Evolutionary conservation across 2,113 vertebrate species (phyloP).

Genomic region (Apodemus speciosus): DNA sequence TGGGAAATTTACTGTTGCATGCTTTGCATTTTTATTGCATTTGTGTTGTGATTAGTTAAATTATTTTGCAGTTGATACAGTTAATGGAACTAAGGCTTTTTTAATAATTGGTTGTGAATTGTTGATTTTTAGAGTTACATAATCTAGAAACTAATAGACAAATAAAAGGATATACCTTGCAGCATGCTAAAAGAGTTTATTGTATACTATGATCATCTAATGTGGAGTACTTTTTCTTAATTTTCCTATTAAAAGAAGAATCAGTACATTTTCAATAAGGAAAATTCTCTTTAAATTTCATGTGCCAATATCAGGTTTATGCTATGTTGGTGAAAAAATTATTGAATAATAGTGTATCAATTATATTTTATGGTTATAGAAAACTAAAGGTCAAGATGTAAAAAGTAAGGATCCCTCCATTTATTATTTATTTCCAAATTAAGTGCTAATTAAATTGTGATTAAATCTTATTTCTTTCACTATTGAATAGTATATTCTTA

Average conservation of each 20-base stretch:
- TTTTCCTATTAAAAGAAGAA: background rate
- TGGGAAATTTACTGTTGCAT: slow-evolving; percentile 24
- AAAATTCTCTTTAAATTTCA: background rate
- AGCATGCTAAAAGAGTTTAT: slow-evolving; percentile 42
- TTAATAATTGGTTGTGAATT: slow-evolving; percentile 48
- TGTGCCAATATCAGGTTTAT: background rate
- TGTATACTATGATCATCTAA: background rate
- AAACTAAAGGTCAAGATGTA: slow-evolving; percentile 27
- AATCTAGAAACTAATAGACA: slow-evolving; percentile 60
- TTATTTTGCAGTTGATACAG: slow-evolving; percentile 57
- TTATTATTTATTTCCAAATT: background rate
- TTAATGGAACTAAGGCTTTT: slow-evolving; percentile 19
- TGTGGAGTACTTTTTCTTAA: slow-evolving; percentile 21
- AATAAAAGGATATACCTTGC: slow-evolving; percentile 25
- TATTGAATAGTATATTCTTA: background rate
- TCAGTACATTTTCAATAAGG: background rate
- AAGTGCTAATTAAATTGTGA: background rate
- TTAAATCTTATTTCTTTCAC: background rate
- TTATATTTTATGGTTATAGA: background rate
- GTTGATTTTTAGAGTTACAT: slow-evolving; percentile 22
- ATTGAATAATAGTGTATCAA: background rate
- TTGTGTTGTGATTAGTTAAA: slow-evolving; percentile 61
- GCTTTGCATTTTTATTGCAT: slow-evolving; percentile 53
- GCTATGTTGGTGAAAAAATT: background rate
- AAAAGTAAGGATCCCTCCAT: background rate